phyloP scores from a whole-genome alignment of 2,888 invertebrate genomes.

The Chorisops tibialis region DNA sequence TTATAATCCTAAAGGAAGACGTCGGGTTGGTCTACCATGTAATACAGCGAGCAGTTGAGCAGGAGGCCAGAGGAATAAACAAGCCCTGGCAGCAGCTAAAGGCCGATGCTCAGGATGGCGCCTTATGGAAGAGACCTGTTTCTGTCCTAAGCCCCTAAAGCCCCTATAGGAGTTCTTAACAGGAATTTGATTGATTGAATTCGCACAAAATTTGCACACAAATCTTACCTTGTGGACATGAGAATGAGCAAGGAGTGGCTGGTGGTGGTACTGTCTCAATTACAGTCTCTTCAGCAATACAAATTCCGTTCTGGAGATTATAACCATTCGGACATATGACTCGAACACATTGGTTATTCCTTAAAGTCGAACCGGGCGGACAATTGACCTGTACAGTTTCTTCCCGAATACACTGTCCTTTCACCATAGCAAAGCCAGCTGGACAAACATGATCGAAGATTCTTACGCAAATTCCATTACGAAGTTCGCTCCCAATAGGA shows the following conservation, averaged over 20 bases:
- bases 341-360: conserved; percentile 15
- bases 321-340: not conserved
- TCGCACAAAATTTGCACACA: no score
- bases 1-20: no score
- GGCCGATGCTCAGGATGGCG: no score
- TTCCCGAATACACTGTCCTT: conserved; percentile 4
- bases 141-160: no score
- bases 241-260: not conserved
- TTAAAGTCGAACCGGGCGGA: conserved; percentile 1
- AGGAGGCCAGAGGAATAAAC: no score
- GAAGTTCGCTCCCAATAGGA: conserved; percentile 7
- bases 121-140: no score
- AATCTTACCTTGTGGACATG: conserved; percentile 3
- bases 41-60: no score
- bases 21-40: no score
- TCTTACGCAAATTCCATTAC: not conserved
- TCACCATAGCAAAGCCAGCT: not conserved
- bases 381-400: not conserved
- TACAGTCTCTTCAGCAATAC: not conserved
- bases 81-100: no score
- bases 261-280: no score
- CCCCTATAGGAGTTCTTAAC: no score
- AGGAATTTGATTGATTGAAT: no score
- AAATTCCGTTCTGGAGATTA: conserved; percentile 4
- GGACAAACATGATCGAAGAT: conserved; percentile 12